Evolutionary conservation across 2,888 invertebrate genomes (phyloP).

Genomic region (Cephus rjabovi): DNA sequence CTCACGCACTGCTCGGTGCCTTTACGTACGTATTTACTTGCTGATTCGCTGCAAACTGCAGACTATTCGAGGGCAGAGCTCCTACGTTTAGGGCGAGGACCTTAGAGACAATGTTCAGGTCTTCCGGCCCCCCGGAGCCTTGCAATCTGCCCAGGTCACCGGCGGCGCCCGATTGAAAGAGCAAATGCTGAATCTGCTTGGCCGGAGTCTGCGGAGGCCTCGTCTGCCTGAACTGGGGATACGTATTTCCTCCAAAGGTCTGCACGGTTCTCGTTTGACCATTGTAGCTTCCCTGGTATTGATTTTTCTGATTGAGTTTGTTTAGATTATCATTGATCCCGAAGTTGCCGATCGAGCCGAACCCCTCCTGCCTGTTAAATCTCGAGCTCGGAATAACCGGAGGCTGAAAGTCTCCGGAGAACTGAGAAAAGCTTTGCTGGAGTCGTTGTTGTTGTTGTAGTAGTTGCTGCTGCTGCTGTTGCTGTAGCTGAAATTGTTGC

Average conservation of each 20-base stretch:
- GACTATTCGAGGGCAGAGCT: constrained; percentile 65
- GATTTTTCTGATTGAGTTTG: constrained; percentile 7
- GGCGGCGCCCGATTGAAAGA: constrained; percentile 76
- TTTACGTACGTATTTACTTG: constrained; percentile 19
- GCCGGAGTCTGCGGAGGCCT: constrained; percentile 65
- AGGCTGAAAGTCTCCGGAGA: constrained; percentile 51
- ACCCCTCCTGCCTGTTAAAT: constrained; percentile 64
- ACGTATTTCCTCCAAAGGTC: constrained; percentile 45
- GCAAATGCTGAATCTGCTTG: constrained; percentile 74
- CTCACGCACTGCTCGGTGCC: constrained; percentile 32
- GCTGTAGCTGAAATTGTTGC: constrained; percentile 37
- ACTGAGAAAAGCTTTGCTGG: constrained; percentile 52
- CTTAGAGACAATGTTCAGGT: constrained; percentile 84
- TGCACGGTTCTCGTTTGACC: constrained; percentile 31
- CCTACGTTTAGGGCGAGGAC: constrained; percentile 84
- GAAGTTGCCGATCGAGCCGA: constrained; percentile 71
- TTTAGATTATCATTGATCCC: constrained; percentile 67
- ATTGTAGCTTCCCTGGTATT: constrained; percentile 8
- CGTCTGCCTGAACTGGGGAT: constrained; percentile 24
- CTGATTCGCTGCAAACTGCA: constrained; percentile 36
- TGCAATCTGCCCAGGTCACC: constrained; percentile 51
- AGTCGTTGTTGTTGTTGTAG: constrained; percentile 55
- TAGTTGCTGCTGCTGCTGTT: constrained; percentile 51
- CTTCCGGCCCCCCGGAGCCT: constrained; percentile 73
- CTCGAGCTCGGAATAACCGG: constrained; percentile 62